A percentile compares a stretch with the other conserved stretches of the same genome.
These are phyloP conservation scores for Brassicogethes aeneus DNA, from an alignment of 2,888 invertebrate genomes.

Conservation along the genomic window DNA sequence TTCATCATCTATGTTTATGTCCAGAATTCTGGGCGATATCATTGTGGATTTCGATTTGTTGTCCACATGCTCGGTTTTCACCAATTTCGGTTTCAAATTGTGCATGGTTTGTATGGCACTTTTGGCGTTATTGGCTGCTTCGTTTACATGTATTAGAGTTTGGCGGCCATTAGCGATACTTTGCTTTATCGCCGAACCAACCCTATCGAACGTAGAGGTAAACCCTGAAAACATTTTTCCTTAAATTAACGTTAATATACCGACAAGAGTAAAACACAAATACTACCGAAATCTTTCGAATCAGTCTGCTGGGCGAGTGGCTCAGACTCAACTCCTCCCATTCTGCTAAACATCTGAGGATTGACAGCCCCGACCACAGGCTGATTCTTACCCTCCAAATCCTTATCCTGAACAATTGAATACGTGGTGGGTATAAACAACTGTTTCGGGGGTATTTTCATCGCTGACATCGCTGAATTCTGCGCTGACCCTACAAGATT, in stretches of 20 bases:
- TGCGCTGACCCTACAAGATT: slow-evolving; percentile 34
- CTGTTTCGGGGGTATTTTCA: slow-evolving; percentile 34
- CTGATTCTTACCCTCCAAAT: slow-evolving; percentile 1
- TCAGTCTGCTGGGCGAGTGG: background rate
- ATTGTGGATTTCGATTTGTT: slow-evolving; percentile 15
- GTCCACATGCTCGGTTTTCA: slow-evolving; percentile 13
- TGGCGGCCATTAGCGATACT: slow-evolving; percentile 34
- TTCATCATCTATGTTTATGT: slow-evolving; percentile 16
- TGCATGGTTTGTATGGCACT: slow-evolving; percentile 25
- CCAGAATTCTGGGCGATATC: slow-evolving; percentile 22
- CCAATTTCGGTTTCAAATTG: slow-evolving; percentile 25
- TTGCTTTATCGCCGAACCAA: slow-evolving; percentile 31
- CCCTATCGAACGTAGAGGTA: slow-evolving; percentile 10
- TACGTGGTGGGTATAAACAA: slow-evolving; percentile 34
- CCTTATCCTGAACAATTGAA: slow-evolving; percentile 25
- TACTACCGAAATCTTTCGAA: background rate
- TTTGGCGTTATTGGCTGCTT: slow-evolving; percentile 32
- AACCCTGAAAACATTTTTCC: background rate
- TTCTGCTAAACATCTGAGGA: background rate
- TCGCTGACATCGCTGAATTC: slow-evolving; percentile 31
- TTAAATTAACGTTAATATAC: background rate
- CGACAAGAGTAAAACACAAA: background rate
- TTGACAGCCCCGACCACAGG: slow-evolving; percentile 13
- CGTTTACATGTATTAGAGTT: slow-evolving; percentile 30
- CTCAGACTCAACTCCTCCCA: background rate